Evolutionary conservation across 2,113 vertebrate genomes (phyloP), one percentile per base, ranked within the genome.

Genomic region (Nothoprocta perdicaria): DNA sequence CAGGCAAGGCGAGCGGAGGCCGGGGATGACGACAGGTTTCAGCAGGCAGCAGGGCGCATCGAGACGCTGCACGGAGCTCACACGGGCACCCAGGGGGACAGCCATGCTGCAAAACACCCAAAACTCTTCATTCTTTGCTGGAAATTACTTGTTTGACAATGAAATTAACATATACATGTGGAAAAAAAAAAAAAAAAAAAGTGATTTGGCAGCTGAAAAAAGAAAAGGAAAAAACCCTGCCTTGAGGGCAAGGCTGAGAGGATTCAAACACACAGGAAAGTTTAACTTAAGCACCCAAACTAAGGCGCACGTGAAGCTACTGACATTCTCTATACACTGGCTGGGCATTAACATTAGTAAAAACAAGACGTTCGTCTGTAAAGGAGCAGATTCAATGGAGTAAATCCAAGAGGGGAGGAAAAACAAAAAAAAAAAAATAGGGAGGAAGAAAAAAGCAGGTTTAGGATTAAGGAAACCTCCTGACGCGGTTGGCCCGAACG

Each of bases 11-110:
- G 85, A 92, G 63, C 80, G 67, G 72, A 93, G 77, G 84, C 74
- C 91, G 89, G 92, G 86, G 88, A 96, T 87, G 84, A 82, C 57
- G 84, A 82, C 57, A 95, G 93, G 91, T 82, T 96, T 93, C 95
- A 86, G 66, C 89, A 82, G 60, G 76, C 79, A 14, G 86, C 71
- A 84, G 94, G 84, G 58, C 90, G 81, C 81, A 81, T 91, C 84
- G 87, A 94, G 45, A 38, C 35, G 35, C 35, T 38, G 35, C 35
- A 38, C 14, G 87, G 89, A 87, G 26, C 26, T 73, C 45, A 1
- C 58, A 82, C n/a, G 71, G 67, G 35, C 84, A 94, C 60, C 84
- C 58, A 92, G 66, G 0, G 2, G 26, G 91, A 67, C 71, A 76
- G 71, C 52, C 82, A 89, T 61, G 89, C 91, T 80, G 75, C 50